Evolutionary conservation across 2,888 invertebrate genomes (phyloP), one percentile per base, ranked within the genome.

Genomic region (Latrodectus hesperus): DNA sequence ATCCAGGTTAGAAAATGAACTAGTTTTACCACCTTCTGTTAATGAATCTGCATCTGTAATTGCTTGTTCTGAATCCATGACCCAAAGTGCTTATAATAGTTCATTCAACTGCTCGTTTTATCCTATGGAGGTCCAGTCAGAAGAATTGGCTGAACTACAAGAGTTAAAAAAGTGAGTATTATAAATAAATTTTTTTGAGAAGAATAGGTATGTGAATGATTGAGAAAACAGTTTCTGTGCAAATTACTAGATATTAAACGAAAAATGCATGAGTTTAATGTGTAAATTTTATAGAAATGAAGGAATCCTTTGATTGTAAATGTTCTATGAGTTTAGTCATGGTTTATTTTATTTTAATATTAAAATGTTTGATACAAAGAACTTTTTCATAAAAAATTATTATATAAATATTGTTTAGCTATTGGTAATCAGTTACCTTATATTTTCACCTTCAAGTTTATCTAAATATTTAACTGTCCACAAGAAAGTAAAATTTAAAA

Each of bases 91-190:
- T n/a, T 83, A 82, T 60, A 82, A 78, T 60, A 83, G 78, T 74
- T 79, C 87, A 73, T 88, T 88, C 78, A 82, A 88, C 77, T 88
- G 87, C 76, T 88, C 87, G 70, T 79, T 88, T 68, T 88, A 83
- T 78, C 87, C 87, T 14, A 78, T 88, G 83, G 82, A 88, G 22
- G 78, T 88, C 73, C 87, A 88, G 49, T 78, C 87, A 49, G 82
- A 78, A 73, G 87, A 88, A 78, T 82, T 88, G 55, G 74, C 87
- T 52, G 82, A 88, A 74, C 53, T 88, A 14, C 87, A 88, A 74
- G 87, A 88, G 67, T 83, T 88, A 74, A 88, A 88, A 68, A 88
- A 88, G 87, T 88, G 73, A 83, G 87, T 83, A 11, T 53, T 16
- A 68, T 68, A 5, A 68, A 9, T n/a, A n/a, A n/a, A n/a, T n/a